Evolutionary conservation across 64 coral and sea anemone genomes (phyloP).

Genomic region (Acropora tenuis): DNA sequence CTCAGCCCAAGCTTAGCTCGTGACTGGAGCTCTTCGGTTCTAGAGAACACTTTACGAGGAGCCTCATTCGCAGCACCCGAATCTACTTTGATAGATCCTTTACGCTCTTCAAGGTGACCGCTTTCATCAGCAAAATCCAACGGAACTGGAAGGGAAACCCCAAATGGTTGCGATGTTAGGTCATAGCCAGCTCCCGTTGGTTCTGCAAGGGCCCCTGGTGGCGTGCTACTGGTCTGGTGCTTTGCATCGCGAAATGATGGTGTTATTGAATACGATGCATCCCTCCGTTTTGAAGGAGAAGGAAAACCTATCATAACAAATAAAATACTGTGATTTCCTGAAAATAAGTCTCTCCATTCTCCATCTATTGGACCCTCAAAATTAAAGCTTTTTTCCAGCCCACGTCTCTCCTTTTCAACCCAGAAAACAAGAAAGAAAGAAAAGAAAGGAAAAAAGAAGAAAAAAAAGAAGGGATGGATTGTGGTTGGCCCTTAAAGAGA

Average conservation of each 20-base stretch:
- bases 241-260: not conserved
- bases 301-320: not conserved
- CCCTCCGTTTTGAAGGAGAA: not conserved
- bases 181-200: not conserved
- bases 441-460: too few species aligned
- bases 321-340: not conserved
- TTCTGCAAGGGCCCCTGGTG: not conserved
- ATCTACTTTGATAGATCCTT: not conserved
- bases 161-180: not conserved
- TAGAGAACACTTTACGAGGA: not conserved
- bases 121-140: not conserved
- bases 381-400: not conserved
- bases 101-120: not conserved
- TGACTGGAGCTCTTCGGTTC: not conserved
- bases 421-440: too few species aligned
- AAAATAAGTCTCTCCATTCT: too few species aligned
- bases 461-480: too few species aligned
- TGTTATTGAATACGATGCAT: not conserved
- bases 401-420: too few species aligned
- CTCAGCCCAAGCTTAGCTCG: not conserved
- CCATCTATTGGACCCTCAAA: not conserved
- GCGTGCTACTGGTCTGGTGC: not conserved
- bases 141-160: not conserved
- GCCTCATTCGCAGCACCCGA: not conserved
- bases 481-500: too few species aligned